Percentiles rank a stretch among this genome's conserved stretches.
Conservation (phyloP, 1,140 invertebrate genomes). For the Trypoxylus dichotomus region DNA sequence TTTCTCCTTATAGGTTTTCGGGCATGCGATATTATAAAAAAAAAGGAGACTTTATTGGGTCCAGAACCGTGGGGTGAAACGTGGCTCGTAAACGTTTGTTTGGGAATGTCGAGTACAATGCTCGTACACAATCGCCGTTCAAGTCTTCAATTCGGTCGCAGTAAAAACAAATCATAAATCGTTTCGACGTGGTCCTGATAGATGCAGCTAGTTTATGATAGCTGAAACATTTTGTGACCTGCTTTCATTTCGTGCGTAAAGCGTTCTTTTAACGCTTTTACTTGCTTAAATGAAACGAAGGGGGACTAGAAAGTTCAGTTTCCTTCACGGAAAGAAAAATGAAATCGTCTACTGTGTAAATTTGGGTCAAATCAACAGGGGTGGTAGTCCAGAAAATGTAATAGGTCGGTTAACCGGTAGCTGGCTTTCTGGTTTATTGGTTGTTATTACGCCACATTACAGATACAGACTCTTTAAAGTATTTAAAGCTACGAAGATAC, state of each 20-base stretch:
- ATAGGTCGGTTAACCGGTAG: constrained; percentile 8
- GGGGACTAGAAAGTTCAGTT: not conserved
- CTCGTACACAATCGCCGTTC: not conserved
- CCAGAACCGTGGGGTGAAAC: not conserved
- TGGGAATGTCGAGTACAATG: not conserved
- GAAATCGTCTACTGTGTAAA: not conserved
- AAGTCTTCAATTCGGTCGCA: not conserved
- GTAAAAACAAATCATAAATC: constrained; percentile 19
- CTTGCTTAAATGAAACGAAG: not conserved
- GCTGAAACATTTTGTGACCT: not conserved
- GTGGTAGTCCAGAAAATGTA: not conserved
- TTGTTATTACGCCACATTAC: not conserved
- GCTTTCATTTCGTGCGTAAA: not conserved
- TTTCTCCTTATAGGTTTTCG: not conserved
- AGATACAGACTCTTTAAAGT: too few species aligned
- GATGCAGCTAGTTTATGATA: not conserved
- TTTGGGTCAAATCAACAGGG: constrained; percentile 2
- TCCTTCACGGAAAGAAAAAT: constrained; percentile 3
- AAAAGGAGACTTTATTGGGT: not conserved
- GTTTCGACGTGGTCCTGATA: not conserved
- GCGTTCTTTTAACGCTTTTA: not conserved
- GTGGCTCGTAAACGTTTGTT: not conserved
- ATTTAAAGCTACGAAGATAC: too few species aligned
- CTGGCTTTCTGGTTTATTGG: not conserved
- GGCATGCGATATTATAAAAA: not conserved